Evolutionary conservation across 2,888 invertebrate species (phyloP), one percentile per base, ranked within the genome.

Genomic region (Apodemia zela): DNA sequence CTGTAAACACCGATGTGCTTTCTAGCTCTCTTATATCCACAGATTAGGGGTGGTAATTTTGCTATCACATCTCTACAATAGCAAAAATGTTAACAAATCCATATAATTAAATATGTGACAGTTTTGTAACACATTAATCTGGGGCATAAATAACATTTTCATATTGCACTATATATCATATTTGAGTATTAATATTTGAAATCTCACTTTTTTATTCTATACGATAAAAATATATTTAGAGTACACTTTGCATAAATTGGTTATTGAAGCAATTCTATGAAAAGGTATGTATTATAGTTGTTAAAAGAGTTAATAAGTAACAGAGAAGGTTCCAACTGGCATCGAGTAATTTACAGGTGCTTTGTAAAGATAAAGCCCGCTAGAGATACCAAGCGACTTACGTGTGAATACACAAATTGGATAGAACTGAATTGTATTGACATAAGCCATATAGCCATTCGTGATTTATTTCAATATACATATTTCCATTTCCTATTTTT

Each of bases 101-200:
- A 38, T 13, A 13, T 38, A 3, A 38, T 38, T 38, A 35, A 35
- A 35, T 35, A 38, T 38, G 3, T 13, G 13, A 38, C 3, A 38
- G 13, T 42, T 42, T 42, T 15, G 15, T 25, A 51, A 51, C 21
- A 51, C n/a, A 51, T 4, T 13, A 13, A 51, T 6, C 54, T 25
- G 11, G 15, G 54, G 1, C 13, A 21, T 51, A 51, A 51, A 54
- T 15, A 25, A 54, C 25, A 13, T 21, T 18, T 21, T 13, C 4
- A 54, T 3, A 54, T 54, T 51, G 25, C 5, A 54, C 25, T 54
- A 54, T 21, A 54, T 42, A 42, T 42, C 54, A 54, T 54, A 54
- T 51, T 51, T 15, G 54, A 54, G 54, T 54, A 54, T 54, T 25
- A 54, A 54, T 25, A 54, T 54, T 54, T 54, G 25, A 49, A 54